Evolutionary conservation across 2,888 invertebrate genomes (phyloP).

Genomic region (Chloroclystis v-ata): DNA sequence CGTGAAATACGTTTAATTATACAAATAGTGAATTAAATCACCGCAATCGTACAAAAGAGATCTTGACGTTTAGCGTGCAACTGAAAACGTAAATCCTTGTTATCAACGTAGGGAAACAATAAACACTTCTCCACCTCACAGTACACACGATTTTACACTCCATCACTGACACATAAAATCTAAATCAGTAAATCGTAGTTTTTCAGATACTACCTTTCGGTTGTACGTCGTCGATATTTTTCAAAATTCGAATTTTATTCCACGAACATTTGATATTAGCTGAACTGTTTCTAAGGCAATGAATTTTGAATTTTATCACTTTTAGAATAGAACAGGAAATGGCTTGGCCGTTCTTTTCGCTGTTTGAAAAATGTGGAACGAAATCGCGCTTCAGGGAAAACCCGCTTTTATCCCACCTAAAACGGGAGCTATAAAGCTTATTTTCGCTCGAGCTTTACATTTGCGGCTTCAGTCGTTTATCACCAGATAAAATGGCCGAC

Average conservation of each 20-base stretch:
- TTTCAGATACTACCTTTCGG: slow-evolving; percentile 21
- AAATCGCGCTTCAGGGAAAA: slow-evolving; percentile 33
- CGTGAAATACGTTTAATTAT: slow-evolving; percentile 21
- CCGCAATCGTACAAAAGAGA: slow-evolving; percentile 28
- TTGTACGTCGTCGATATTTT: slow-evolving; percentile 6
- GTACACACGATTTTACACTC: slow-evolving; percentile 40
- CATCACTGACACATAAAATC: slow-evolving; percentile 23
- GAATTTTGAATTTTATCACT: slow-evolving; percentile 64
- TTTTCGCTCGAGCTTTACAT: slow-evolving; percentile 32
- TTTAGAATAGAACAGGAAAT: slow-evolving; percentile 69
- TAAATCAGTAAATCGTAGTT: slow-evolving; percentile 19
- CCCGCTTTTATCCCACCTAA: slow-evolving; percentile 21
- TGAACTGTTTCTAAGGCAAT: slow-evolving; percentile 36
- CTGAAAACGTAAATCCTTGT: slow-evolving; percentile 32
- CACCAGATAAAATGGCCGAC: slow-evolving; percentile 68
- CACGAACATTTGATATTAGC: slow-evolving; percentile 5
- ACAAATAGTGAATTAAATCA: slow-evolving; percentile 28
- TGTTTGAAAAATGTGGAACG: slow-evolving; percentile 35
- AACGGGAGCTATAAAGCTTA: slow-evolving; percentile 31
- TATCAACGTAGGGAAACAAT: slow-evolving; percentile 41
- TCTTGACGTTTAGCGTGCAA: slow-evolving; percentile 30
- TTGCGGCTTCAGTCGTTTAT: slow-evolving; percentile 54
- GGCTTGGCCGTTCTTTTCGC: slow-evolving; percentile 53
- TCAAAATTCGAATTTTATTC: slow-evolving; percentile 20
- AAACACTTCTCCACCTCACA: slow-evolving; percentile 66